Evolutionary conservation across 2,797 vertebrate genomes (phyloP).

Genomic region (Acipenser transmontanus): DNA sequence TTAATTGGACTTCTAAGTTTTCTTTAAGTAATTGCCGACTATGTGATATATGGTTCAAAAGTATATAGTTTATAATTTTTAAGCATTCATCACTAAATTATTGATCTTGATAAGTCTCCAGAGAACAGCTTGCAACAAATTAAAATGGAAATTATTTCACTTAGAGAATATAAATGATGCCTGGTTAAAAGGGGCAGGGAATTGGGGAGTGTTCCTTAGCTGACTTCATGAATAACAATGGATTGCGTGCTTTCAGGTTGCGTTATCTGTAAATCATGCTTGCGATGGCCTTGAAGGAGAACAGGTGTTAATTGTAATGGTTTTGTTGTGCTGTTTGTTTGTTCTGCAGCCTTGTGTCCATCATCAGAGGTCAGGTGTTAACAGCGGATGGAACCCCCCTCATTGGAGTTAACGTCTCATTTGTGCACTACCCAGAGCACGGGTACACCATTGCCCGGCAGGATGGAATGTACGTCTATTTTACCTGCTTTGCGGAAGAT

Average conservation of each 20-base stretch:
- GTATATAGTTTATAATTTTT: constrained; percentile 33
- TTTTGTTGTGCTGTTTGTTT: constrained; percentile 44
- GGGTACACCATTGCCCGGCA: constrained; percentile 91
- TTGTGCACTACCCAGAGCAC: constrained; percentile 84
- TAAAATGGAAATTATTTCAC: constrained; percentile 34
- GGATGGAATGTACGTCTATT: constrained; percentile 85
- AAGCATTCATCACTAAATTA: constrained; percentile 44
- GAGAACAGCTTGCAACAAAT: constrained; percentile 31
- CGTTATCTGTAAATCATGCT: constrained; percentile 30
- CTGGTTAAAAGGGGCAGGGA: constrained; percentile 25
- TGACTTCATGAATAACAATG: constrained; percentile 23
- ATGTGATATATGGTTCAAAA: constrained; percentile 32
- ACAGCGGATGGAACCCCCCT: constrained; percentile 93
- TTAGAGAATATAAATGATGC: constrained; percentile 32
- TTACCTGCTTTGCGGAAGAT: constrained; percentile 4
- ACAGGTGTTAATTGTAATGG: constrained; percentile 25
- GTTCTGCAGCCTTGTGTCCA: constrained; percentile 76
- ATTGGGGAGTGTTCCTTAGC: constrained; percentile 26
- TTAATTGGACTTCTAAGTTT: constrained; percentile 57
- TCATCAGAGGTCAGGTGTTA: constrained; percentile 93
- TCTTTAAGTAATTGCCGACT: constrained; percentile 41
- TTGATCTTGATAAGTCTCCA: constrained; percentile 32
- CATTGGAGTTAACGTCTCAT: constrained; percentile 95
- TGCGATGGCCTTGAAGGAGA: constrained; percentile 26
- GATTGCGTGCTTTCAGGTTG: constrained; percentile 20